Evolutionary conservation across 2,888 invertebrate genomes (phyloP).

Genomic region (Oscheius sp.): DNA sequence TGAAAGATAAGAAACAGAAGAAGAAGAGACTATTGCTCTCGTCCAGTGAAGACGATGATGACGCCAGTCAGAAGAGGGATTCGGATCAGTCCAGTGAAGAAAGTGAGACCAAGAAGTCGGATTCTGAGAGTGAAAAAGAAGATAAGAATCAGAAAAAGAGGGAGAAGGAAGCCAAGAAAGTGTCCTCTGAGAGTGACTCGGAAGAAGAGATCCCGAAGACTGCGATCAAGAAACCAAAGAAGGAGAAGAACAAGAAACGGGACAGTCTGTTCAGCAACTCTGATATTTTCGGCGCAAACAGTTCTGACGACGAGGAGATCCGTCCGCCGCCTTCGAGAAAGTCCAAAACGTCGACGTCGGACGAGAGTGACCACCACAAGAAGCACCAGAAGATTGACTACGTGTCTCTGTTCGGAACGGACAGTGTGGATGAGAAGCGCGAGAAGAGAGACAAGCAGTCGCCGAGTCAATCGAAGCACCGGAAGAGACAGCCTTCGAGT

Average conservation of each 20-base stretch:
- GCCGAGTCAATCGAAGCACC: slow-evolving; percentile 9
- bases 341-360: slow-evolving; percentile 6
- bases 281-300: slow-evolving; percentile 28
- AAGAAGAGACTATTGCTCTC: slow-evolving; percentile 29
- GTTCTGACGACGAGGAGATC: slow-evolving; percentile 16
- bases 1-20: slow-evolving; percentile 36
- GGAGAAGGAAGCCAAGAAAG: neutral
- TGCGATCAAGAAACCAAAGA: slow-evolving; percentile 21
- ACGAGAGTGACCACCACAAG: slow-evolving; percentile 21
- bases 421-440: slow-evolving; percentile 19
- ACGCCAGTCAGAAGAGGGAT: slow-evolving; percentile 1
- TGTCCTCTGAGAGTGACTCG: neutral
- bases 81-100: slow-evolving; percentile 23
- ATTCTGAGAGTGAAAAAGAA: slow-evolving; percentile 8
- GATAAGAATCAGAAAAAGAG: neutral
- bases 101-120: neutral
- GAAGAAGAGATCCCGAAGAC: slow-evolving; percentile 9
- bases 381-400: slow-evolving; percentile 21
- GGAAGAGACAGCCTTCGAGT: slow-evolving; percentile 23
- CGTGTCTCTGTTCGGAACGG: slow-evolving; percentile 22
- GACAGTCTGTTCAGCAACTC: neutral
- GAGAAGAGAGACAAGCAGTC: slow-evolving; percentile 22
- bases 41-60: slow-evolving; percentile 28
- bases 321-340: slow-evolving; percentile 15
- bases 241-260: slow-evolving; percentile 2